Evolutionary conservation across 1,140 invertebrate genomes (phyloP), one percentile per base, ranked within the genome.

Genomic region (Ctenoplectra terminalis): DNA sequence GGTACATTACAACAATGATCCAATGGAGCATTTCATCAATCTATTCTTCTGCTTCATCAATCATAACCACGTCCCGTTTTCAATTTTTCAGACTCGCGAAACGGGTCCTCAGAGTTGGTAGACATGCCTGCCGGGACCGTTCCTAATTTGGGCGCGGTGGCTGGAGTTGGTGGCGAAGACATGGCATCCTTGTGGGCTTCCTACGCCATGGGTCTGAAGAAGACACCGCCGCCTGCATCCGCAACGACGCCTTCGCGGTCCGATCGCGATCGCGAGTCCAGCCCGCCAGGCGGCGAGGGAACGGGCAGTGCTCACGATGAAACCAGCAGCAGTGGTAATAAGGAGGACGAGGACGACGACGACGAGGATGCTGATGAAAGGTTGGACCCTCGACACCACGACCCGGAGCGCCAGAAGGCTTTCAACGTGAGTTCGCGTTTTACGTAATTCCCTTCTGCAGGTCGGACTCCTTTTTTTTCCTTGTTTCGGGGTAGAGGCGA

Each of bases 401-500:
- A 99, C 94, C 98, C 98, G 0, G 98, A 99, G 94, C 95, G 98
- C 92, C 96, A 99, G 61, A 99, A 99, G 94, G 98, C 98, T 70
- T 99, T 99, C 92, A 99, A 99, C 94, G 98, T 99, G 94, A 97
- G 96, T 95, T 13, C n/a, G 20, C 40, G 15, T 20, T 20, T 26
- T 40, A 37, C 15, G 29, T n/a, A 34, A 54, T 15, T 17, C 13
- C 34, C n/a, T n/a, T n/a, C 29, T 13, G 43, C 9, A 9, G 4
- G 5, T 9, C 23, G 11, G 40, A 48, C 23, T 34, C 46, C 29
- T 17, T 60, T 60, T 60, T 56, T 34, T 50, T 34, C n/a, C 26
- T 0, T n/a, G 8, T 60, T 29, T 58, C 23, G 37, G 17, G n/a
- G 31, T 11, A 23, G 23, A 26, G 67, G 31, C 48, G 66, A 50